A percentile compares a stretch with the other conserved stretches of the same genome.
Evolutionary conservation across 2,113 vertebrate genomes (phyloP).

Genomic region (Coptodon rendalli): DNA sequence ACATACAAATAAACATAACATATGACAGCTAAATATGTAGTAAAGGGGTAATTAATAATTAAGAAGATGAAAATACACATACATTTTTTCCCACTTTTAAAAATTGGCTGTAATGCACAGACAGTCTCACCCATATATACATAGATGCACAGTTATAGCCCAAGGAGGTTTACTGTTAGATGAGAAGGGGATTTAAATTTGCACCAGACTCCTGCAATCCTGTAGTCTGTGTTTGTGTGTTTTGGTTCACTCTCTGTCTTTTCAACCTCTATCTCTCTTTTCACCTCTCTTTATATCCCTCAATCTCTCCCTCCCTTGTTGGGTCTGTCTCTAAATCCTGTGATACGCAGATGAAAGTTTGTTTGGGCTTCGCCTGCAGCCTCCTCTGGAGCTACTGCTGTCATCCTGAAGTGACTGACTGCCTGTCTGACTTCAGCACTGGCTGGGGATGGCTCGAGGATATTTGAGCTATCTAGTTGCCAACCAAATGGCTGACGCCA

Average conservation of each 20-base stretch:
- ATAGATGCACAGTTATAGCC: neutral
- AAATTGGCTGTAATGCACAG: neutral
- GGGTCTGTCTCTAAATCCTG: conserved; percentile 27
- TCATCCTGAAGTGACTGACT: conserved; percentile 35
- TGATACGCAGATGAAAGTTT: conserved; percentile 55
- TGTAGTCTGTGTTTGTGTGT: neutral
- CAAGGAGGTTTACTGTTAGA: conserved; percentile 37
- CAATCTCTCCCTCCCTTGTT: neutral
- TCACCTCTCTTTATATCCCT: neutral
- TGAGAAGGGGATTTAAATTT: conserved; percentile 17
- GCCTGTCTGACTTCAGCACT: conserved; percentile 1
- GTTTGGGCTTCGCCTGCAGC: conserved; percentile 48
- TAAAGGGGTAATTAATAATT: neutral
- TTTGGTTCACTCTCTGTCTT: neutral
- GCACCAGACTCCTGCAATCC: neutral
- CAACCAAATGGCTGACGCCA: neutral
- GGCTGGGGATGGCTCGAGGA: conserved; percentile 12
- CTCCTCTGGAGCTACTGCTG: conserved; percentile 32
- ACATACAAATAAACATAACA: neutral
- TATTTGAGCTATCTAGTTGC: conserved; percentile 19
- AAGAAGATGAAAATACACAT: neutral
- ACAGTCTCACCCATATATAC: neutral
- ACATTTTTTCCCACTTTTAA: neutral
- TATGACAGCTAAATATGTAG: neutral
- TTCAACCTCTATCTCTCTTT: neutral